Conservation (phyloP, 2,888 invertebrate genomes). For the Lapara coniferarum region DNA sequence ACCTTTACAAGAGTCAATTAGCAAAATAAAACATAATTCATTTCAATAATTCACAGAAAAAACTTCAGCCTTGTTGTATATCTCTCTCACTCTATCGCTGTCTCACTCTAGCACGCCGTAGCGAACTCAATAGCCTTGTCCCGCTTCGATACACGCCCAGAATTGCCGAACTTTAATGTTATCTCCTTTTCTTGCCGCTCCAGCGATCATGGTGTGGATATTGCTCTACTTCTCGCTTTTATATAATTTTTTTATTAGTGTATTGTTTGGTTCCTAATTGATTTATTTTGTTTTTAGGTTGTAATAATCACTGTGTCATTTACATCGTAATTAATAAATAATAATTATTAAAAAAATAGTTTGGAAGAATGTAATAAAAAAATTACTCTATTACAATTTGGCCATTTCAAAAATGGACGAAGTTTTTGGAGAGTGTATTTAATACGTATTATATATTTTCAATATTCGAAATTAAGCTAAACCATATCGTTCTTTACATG, state of each 20-base stretch:
- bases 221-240: slow-evolving; percentile 44
- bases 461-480: no score
- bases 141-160: slow-evolving; percentile 51
- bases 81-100: slow-evolving; percentile 41
- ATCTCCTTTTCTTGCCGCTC: slow-evolving; percentile 64
- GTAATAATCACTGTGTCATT: no score
- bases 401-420: no score
- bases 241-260: neutral
- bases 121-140: slow-evolving; percentile 45
- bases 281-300: no score
- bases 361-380: no score
- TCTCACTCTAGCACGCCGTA: slow-evolving; percentile 42
- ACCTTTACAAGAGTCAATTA: slow-evolving; percentile 54
- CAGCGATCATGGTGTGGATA: slow-evolving; percentile 40
- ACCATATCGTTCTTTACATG: no score
- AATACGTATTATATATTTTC: no score
- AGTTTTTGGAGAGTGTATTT: no score
- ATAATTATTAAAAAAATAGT: no score
- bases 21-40: slow-evolving; percentile 70
- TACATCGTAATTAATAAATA: no score
- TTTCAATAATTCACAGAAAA: slow-evolving; percentile 67
- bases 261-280: no score
- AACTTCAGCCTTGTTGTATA: slow-evolving; percentile 58
- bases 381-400: no score
- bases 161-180: slow-evolving; percentile 66